phyloP scores from a whole-genome alignment of 2,888 invertebrate species.

The Pyrocoelia pectoralis region DNA sequence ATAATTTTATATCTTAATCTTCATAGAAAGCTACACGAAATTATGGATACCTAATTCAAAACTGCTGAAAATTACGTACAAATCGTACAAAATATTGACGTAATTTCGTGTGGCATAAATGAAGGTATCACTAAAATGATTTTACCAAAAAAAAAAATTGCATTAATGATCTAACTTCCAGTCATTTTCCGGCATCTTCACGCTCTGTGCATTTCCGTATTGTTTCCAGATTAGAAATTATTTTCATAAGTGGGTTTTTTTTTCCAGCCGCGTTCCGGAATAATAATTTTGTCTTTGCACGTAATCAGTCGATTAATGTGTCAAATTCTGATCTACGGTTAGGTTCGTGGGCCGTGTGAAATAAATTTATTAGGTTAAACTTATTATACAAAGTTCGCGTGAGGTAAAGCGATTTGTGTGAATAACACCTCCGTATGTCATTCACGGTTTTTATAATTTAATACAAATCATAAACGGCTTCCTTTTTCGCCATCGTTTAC shows the following conservation, averaged over 20 bases:
- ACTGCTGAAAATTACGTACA: too few species aligned
- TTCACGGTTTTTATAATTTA: slow-evolving; percentile 23
- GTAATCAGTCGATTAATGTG: slow-evolving; percentile 31
- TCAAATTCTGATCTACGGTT: slow-evolving; percentile 49
- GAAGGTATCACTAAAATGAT: not conserved
- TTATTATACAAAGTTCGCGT: slow-evolving; percentile 52
- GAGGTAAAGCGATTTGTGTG: slow-evolving; percentile 40
- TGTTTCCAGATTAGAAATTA: not conserved
- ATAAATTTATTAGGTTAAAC: slow-evolving; percentile 53
- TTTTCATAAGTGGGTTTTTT: not conserved
- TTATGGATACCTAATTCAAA: too few species aligned
- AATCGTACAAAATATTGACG: not conserved
- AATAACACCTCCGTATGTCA: slow-evolving; percentile 20
- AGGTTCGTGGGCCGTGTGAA: slow-evolving; percentile 54
- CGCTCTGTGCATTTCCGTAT: not conserved
- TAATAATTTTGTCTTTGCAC: too few species aligned
- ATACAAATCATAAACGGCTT: slow-evolving; percentile 11
- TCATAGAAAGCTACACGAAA: too few species aligned
- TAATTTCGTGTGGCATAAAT: not conserved
- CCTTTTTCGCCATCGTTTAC: slow-evolving; percentile 4
- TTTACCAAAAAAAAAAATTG: not conserved
- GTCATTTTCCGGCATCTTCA: not conserved
- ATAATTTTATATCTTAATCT: too few species aligned
- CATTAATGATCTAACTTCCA: not conserved
- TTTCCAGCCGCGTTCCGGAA: not conserved